Evolutionary conservation across 2,888 invertebrate genomes (phyloP).

Genomic region (Lasioglossum leucozonium): DNA sequence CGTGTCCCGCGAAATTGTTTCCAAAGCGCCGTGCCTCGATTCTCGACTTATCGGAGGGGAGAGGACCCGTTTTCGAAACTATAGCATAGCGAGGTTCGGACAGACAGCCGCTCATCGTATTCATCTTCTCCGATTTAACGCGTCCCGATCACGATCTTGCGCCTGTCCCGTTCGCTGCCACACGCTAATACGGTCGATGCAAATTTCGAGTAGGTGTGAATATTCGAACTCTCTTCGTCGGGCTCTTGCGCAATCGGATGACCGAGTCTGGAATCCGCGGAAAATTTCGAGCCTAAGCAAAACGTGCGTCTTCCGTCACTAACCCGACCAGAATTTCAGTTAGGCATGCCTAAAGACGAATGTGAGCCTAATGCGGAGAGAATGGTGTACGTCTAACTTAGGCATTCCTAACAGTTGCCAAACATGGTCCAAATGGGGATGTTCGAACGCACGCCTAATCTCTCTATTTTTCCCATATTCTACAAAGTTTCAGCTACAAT

Average conservation of each 20-base stretch:
- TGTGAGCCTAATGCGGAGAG: no score
- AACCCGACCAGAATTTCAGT: no score
- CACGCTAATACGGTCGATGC: conserved; percentile 37
- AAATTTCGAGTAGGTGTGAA: conserved; percentile 44
- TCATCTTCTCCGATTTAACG: conserved; percentile 30
- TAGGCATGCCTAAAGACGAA: no score
- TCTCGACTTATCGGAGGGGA: conserved; percentile 52
- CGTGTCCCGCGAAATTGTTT: conserved; percentile 53
- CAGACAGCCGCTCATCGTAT: neutral
- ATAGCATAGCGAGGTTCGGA: neutral
- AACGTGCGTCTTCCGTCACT: no score
- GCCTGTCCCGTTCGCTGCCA: neutral
- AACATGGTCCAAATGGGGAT: no score
- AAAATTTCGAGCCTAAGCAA: no score
- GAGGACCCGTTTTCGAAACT: neutral
- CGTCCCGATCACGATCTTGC: neutral
- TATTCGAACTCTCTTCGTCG: conserved; percentile 16
- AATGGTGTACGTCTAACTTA: no score
- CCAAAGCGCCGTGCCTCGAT: conserved; percentile 37
- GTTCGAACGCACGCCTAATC: no score
- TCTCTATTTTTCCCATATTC: no score
- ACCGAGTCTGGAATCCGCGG: neutral
- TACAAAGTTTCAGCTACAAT: no score
- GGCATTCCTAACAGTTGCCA: no score
- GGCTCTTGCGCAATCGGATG: neutral